Percentiles rank a stretch among this genome's conserved stretches.
These are phyloP conservation scores for Musca domestica DNA, from an alignment of 1,140 invertebrate genomes.

Conservation along the genomic window DNA sequence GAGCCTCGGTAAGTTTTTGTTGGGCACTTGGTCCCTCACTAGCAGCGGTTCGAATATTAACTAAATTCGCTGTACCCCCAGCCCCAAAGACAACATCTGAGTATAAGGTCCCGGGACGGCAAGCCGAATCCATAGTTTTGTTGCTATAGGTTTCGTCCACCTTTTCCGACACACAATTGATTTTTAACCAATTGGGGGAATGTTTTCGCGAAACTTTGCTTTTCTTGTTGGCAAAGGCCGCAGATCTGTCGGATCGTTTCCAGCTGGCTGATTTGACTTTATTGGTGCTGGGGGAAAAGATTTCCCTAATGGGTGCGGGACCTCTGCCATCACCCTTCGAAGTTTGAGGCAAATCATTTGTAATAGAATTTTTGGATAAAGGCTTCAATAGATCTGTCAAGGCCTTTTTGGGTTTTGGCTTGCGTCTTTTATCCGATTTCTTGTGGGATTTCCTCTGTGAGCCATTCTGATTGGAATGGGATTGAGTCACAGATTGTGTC, in stretches of 20 bases:
- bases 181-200: slow-evolving; percentile 21
- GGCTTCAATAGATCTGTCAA: slow-evolving; percentile 4
- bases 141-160: neutral
- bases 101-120: slow-evolving; percentile 21
- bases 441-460: slow-evolving; percentile 6
- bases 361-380: neutral
- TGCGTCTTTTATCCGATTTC: slow-evolving; percentile 9
- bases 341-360: neutral
- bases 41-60: slow-evolving; percentile 24
- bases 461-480: neutral
- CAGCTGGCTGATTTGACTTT: slow-evolving; percentile 26
- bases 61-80: neutral
- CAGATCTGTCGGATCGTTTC: slow-evolving; percentile 24
- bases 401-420: slow-evolving; percentile 10
- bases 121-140: slow-evolving; percentile 2
- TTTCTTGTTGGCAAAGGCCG: slow-evolving; percentile 16
- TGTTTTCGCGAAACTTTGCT: slow-evolving; percentile 14
- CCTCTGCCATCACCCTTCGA: neutral
- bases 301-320: neutral
- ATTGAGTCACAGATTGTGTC: neutral
- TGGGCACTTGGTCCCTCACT: neutral
- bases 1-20: slow-evolving; percentile 22
- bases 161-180: slow-evolving; percentile 2
- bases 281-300: neutral
- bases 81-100: slow-evolving; percentile 25